Conservation (phyloP, 2,888 invertebrate genomes). For the Chymomyza amoena region DNA sequence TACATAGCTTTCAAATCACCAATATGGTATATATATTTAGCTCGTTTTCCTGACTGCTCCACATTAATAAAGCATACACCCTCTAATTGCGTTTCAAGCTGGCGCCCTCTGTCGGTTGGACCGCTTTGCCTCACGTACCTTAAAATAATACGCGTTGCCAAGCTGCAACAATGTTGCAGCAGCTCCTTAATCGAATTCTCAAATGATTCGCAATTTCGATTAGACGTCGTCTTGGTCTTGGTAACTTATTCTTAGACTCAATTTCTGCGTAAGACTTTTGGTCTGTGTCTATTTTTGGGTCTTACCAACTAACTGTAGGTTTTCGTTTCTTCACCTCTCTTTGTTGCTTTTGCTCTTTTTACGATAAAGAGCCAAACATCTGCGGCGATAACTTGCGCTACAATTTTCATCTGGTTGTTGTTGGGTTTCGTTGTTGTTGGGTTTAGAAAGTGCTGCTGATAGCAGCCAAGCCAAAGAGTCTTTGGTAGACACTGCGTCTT, state of each 20-base stretch:
- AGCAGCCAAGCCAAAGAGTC: not conserved
- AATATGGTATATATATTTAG: conserved; percentile 18
- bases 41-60: conserved; percentile 52
- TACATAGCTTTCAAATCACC: not conserved
- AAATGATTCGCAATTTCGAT: conserved; percentile 74
- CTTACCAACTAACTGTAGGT: not conserved
- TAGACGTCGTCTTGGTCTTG: conserved; percentile 37
- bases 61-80: conserved; percentile 79
- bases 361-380: conserved; percentile 26
- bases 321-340: not conserved
- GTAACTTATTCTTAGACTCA: not conserved
- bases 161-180: not conserved
- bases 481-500: conserved; percentile 12
- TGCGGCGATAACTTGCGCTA: conserved; percentile 20
- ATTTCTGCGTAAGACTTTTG: not conserved
- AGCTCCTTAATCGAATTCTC: conserved; percentile 36
- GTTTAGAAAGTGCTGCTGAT: conserved; percentile 7
- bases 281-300: not conserved
- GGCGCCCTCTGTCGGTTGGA: conserved; percentile 27
- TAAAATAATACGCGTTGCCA: not conserved
- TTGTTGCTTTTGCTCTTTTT: not conserved
- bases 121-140: not conserved
- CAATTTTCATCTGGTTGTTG: conserved; percentile 14
- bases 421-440: conserved; percentile 9
- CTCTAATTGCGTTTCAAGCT: conserved; percentile 76